Conservation (phyloP, 2,888 invertebrate genomes). For the Sabellastarte sp. region DNA sequence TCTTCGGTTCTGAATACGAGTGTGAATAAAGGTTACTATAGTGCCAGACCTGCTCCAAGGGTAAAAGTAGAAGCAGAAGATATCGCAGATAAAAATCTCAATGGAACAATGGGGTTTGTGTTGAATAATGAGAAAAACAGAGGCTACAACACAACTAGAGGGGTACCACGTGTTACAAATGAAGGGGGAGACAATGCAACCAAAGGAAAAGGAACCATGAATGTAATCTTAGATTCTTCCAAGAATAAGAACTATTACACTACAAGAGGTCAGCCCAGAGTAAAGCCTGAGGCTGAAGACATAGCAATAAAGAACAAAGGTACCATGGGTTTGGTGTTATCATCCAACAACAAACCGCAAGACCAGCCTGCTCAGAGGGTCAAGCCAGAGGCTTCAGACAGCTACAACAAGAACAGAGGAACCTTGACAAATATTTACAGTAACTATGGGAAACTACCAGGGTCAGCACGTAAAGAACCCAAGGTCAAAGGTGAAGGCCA, state of each 20-base stretch:
- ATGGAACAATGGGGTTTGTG: conserved; percentile 9
- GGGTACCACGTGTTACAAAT: conserved; percentile 10
- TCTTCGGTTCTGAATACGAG: conserved; percentile 6
- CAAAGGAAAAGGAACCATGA: conserved; percentile 17
- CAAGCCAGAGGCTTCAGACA: conserved; percentile 20
- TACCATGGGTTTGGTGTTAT: conserved; percentile 2
- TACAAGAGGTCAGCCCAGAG: conserved; percentile 11
- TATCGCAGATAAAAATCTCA: background rate
- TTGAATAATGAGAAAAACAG: conserved; percentile 13
- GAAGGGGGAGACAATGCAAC: conserved; percentile 16
- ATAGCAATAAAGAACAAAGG: conserved; percentile 11
- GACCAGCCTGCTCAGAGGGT: conserved; percentile 13
- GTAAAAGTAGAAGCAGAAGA: background rate
- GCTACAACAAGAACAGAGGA: conserved; percentile 14
- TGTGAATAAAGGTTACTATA: conserved; percentile 9
- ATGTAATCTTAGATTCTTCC: conserved; percentile 4
- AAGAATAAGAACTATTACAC: background rate
- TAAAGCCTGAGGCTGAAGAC: conserved; percentile 10
- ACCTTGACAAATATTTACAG: conserved; percentile 8
- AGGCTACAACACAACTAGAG: conserved; percentile 12
- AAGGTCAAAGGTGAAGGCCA: conserved; percentile 18
- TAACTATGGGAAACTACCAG: conserved; percentile 19
- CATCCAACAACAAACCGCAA: background rate
- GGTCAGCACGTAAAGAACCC: conserved; percentile 8
- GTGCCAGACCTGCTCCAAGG: conserved; percentile 4